Evolutionary conservation across 1,140 invertebrate species (phyloP).

Genomic region (Portunus trituberculatus): DNA sequence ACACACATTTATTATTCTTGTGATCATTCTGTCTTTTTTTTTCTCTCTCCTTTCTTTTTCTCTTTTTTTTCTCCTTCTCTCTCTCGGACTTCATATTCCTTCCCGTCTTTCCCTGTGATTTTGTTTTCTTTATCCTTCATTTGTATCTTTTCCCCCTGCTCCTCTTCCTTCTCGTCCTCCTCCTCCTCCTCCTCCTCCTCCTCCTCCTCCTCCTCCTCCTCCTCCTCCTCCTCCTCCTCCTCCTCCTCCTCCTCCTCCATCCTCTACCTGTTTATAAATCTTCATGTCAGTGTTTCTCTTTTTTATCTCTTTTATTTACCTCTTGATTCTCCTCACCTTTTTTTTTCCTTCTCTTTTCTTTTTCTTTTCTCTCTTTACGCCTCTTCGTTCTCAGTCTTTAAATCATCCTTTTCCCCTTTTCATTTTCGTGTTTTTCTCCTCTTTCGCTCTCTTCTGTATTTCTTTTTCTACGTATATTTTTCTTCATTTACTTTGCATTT

Average conservation of each 20-base stretch:
- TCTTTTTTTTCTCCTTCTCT: too few species aligned
- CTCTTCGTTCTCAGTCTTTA: neutral
- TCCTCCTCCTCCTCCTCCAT: neutral
- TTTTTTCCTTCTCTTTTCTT: too few species aligned
- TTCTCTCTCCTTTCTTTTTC: too few species aligned
- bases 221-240: neutral
- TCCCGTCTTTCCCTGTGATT: neutral
- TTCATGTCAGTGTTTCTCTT: too few species aligned
- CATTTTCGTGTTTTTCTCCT: too few species aligned
- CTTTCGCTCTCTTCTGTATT: neutral
- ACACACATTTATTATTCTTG: too few species aligned
- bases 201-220: conserved; percentile 2
- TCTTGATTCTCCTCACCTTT: too few species aligned
- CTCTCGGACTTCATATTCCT: neutral
- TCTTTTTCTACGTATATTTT: neutral
- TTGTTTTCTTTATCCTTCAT: neutral
- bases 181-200: neutral
- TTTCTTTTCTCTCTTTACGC: neutral
- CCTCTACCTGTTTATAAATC: neutral
- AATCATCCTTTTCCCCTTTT: too few species aligned
- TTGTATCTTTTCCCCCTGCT: too few species aligned
- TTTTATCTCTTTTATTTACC: too few species aligned
- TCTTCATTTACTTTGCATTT: neutral
- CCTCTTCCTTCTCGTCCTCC: neutral
- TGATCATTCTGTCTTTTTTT: too few species aligned